Base-by-base conservation (phyloP, 2,113 vertebrate genomes). In the Picathartes gymnocephalus region DNA sequence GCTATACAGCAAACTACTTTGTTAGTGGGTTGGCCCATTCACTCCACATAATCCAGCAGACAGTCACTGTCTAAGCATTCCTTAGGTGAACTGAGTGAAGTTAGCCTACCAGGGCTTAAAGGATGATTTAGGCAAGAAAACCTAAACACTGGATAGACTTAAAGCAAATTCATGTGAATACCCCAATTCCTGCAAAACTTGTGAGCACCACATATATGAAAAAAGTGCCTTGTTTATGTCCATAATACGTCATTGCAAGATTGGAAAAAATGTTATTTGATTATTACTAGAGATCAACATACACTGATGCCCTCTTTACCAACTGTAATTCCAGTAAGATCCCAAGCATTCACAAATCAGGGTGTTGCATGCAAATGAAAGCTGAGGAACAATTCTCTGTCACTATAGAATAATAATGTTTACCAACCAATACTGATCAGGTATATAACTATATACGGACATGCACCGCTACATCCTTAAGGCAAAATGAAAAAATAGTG, bases 331-430 rank as follows among this genome's bases (percentile, higher is more conserved):
- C 7, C 35, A 77, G 15, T 27, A 76, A 74, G 30, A 40, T 33
- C 37, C 21, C 56, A 68, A 35, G n/a, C 37, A 53, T 9, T n/a
- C 44, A 33, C 4, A 81, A 11, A 23, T 40, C 35, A 33, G 18
- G 8, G 31, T 6, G 6, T 0, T 40, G 9, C 86, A 56, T 0
- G 0, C 40, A 37, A 9, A 40, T 42, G 18, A 81, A 68, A 74
- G 35, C 13, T 39, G 24, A 70, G 13, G 37, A 84, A 48, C 20
- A 64, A 40, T 25, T 44, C 37, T 51, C 42, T 35, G 21, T 37
- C 6, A 9, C 33, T 5, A 17, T 17, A 33, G 15, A 44, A 57
- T n/a, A 39, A 28, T 16, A 11, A 50, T 58, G 13, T 71, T 84
- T 28, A 65, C 11, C 53, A 68, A 35, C 14, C 13, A 85, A 14